A percentile compares a stretch with the other conserved stretches of the same genome.
phyloP scores from a whole-genome alignment of 1,140 invertebrate genomes.

The Cydia splendana region DNA sequence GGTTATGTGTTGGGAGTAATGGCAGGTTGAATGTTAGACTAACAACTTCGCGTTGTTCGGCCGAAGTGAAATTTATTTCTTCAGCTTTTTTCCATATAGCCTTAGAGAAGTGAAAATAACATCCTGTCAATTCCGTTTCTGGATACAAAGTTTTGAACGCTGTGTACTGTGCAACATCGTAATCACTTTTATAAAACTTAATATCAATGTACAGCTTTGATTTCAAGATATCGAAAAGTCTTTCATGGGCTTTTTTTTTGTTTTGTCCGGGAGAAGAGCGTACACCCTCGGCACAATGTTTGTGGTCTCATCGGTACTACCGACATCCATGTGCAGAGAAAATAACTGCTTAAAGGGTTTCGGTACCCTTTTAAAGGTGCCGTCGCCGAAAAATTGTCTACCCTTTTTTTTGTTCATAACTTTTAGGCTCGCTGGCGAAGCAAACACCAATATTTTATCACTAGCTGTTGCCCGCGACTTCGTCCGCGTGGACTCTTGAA shows the following conservation, averaged over 20 bases:
- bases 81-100: not conserved
- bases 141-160: not conserved
- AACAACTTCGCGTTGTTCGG: not conserved
- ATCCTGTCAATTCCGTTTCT: not conserved
- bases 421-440: too few species aligned
- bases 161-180: not conserved
- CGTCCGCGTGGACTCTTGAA: too few species aligned
- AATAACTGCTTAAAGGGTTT: not conserved
- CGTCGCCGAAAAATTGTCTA: constrained; percentile 3
- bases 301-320: not conserved
- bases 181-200: not conserved
- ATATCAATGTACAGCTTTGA: not conserved
- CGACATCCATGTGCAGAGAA: not conserved
- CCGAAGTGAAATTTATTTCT: not conserved
- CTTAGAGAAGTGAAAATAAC: not conserved
- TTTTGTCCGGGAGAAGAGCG: not conserved
- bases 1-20: not conserved
- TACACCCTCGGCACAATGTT: not conserved
- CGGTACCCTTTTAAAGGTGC: not conserved
- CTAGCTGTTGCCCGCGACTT: too few species aligned
- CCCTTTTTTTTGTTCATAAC: not conserved
- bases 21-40: not conserved
- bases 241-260: not conserved
- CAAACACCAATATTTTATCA: too few species aligned
- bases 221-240: not conserved